phyloP scores from a whole-genome alignment of 2,797 vertebrate species.

The Aldrovandia affinis region DNA sequence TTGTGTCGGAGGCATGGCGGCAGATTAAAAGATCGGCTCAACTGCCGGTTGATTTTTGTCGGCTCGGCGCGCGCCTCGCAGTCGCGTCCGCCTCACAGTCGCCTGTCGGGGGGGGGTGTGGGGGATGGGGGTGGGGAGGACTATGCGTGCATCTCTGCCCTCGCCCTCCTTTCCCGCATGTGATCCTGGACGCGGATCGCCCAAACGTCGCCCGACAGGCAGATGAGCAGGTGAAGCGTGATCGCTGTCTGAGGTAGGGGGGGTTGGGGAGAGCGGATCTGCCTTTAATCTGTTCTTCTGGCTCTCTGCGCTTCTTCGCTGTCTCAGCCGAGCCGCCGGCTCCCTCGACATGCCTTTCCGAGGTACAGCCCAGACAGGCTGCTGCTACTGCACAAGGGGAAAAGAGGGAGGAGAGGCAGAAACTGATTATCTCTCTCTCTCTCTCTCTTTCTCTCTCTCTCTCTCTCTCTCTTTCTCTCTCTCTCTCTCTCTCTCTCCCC shows the following conservation, averaged over 20 bases:
- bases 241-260: neutral
- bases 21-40: neutral
- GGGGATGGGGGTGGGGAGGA: too few species aligned
- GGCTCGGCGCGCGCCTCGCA: neutral
- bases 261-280: neutral
- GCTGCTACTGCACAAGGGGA: neutral
- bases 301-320: neutral
- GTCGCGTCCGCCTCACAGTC: neutral
- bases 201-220: neutral
- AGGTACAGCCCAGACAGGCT: neutral
- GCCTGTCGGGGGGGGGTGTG: neutral
- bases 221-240: constrained; percentile 21
- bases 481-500: neutral
- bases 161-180: neutral
- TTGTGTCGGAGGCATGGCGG: neutral
- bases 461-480: neutral
- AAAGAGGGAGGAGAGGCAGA: neutral
- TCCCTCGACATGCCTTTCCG: neutral
- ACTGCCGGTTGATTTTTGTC: neutral
- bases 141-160: neutral
- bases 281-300: neutral
- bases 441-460: neutral
- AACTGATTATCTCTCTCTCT: neutral
- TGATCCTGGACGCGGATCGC: neutral
- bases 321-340: neutral